Evolutionary conservation across 2,113 vertebrate genomes (phyloP).

Genomic region (Merops nubicus): DNA sequence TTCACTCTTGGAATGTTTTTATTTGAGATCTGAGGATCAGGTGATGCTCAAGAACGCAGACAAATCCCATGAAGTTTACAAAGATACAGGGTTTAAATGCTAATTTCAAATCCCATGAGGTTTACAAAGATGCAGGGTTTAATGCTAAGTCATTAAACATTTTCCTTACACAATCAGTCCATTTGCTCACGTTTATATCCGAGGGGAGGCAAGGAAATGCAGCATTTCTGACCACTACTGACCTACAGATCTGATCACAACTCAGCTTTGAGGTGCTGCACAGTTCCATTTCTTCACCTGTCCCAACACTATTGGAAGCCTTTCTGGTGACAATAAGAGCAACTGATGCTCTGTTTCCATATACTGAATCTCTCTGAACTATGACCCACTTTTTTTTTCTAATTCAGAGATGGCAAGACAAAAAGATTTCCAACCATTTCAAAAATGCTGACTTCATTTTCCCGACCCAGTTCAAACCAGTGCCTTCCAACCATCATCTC

Average conservation of each 20-base stretch:
- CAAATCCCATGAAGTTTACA: background rate
- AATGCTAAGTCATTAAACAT: background rate
- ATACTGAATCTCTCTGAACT: background rate
- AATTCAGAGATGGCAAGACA: background rate
- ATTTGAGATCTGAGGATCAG: background rate
- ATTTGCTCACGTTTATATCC: background rate
- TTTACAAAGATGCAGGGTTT: background rate
- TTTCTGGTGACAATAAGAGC: rapidly evolving
- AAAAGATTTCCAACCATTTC: background rate
- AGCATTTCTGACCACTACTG: background rate
- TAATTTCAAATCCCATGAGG: too few relatives aligned
- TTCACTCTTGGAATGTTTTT: background rate
- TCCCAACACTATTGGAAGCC: background rate
- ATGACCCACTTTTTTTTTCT: rapidly evolving
- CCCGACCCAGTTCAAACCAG: background rate
- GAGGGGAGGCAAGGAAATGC: background rate
- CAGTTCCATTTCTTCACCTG: background rate
- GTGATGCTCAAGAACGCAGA: background rate
- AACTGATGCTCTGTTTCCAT: background rate
- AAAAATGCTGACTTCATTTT: background rate
- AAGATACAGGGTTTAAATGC: background rate
- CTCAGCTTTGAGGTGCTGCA: background rate
- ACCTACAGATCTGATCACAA: too few relatives aligned
- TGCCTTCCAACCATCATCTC: background rate
- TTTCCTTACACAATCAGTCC: background rate